Evolutionary conservation across 2,797 vertebrate species (phyloP).

Genomic region (Alca torda): DNA sequence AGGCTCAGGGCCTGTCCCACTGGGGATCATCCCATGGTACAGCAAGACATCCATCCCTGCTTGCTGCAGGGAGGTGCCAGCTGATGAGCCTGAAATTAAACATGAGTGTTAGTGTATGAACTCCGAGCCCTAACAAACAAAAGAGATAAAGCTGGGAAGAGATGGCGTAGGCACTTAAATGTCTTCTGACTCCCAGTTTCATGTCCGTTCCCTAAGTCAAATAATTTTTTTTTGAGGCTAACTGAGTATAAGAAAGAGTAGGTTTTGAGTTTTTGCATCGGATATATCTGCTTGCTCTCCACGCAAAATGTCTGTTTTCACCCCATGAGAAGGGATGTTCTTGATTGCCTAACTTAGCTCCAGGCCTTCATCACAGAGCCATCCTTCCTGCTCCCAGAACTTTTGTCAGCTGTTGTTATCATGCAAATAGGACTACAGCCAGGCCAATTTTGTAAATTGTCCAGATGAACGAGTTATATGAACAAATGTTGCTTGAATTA

Average conservation of each 20-base stretch:
- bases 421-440: conserved; percentile 41
- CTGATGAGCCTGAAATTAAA: neutral
- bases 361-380: neutral
- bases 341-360: neutral
- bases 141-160: neutral
- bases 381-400: neutral
- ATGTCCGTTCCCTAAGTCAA: neutral
- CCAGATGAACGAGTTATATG: conserved; percentile 36
- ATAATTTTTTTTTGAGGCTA: neutral
- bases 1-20: neutral
- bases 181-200: neutral
- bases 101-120: fast-evolving
- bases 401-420: conserved; percentile 51
- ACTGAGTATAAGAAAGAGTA: neutral
- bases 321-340: neutral
- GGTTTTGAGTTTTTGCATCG: neutral
- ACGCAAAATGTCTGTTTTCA: neutral
- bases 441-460: conserved; percentile 39
- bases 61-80: neutral
- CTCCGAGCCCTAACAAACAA: neutral
- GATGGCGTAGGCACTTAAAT: neutral
- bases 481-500: conserved; percentile 42
- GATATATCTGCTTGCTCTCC: fast-evolving
- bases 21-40: fast-evolving
- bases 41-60: neutral